Evolutionary conservation across 2,113 vertebrate genomes (phyloP).

Genomic region (Epinephelus lanceolatus): DNA sequence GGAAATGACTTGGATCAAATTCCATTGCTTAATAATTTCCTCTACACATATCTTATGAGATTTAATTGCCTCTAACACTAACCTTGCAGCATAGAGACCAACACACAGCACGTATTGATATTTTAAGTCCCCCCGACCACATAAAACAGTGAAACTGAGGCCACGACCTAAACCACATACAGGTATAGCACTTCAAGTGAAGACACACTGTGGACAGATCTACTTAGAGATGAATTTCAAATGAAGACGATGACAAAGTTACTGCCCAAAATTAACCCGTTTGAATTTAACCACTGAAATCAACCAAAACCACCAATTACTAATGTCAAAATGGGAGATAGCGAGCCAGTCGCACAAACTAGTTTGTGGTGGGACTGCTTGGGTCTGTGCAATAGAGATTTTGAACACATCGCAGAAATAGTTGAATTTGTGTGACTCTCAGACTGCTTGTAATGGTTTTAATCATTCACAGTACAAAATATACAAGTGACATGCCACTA

Average conservation of each 20-base stretch:
- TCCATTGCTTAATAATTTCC: too few species aligned
- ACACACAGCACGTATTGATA: neutral
- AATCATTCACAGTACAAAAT: neutral
- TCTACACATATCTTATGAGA: too few species aligned
- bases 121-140: constrained; percentile 27
- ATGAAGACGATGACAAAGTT: neutral
- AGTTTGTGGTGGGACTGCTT: neutral
- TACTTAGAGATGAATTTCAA: neutral
- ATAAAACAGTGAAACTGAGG: constrained; percentile 23
- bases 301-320: constrained; percentile 19
- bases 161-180: constrained; percentile 47
- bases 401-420: neutral
- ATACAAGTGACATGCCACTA: neutral
- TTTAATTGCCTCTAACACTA: neutral
- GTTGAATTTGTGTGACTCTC: neutral
- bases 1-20: too few species aligned
- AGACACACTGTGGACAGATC: neutral
- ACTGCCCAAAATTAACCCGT: neutral
- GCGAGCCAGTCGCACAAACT: neutral
- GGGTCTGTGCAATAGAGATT: neutral
- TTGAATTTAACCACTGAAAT: neutral
- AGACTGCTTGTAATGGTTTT: neutral
- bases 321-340: neutral
- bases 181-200: neutral
- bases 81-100: neutral